Percentiles rank a stretch among this genome's conserved stretches.
Evolutionary conservation across 2,113 vertebrate genomes (phyloP).

Genomic region (Cercocebus atys): DNA sequence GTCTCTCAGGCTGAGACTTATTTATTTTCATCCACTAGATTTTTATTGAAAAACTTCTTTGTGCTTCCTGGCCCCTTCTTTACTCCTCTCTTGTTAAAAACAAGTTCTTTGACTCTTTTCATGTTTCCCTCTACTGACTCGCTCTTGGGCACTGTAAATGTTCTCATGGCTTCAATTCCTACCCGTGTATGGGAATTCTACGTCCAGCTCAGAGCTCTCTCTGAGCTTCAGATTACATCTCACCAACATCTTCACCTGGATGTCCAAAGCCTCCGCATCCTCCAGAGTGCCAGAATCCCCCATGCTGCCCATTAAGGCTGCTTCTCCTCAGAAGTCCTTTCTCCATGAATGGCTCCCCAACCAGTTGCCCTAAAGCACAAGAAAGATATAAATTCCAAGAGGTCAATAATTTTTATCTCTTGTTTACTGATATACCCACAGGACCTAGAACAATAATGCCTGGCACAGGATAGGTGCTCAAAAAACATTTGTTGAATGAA

Average conservation of each 20-base stretch:
- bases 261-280: neutral
- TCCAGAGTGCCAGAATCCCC: neutral
- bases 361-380: neutral
- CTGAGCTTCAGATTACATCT: neutral
- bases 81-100: neutral
- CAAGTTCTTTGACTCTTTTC: neutral
- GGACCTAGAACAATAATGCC: neutral
- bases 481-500: neutral
- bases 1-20: neutral
- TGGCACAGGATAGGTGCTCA: neutral
- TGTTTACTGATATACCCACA: neutral
- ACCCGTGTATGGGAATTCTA: neutral
- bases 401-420: neutral
- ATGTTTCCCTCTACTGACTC: neutral
- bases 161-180: neutral
- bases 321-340: neutral
- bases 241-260: neutral
- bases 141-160: neutral
- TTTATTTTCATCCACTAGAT: constrained; percentile 32
- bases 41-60: constrained; percentile 32
- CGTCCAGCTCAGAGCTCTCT: neutral
- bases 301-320: neutral
- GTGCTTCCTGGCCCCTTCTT: neutral
- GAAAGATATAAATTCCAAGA: neutral
- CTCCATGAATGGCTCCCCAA: neutral